phyloP scores from a whole-genome alignment of 2,797 vertebrate genomes.

The Premnoplex brunnescens region DNA sequence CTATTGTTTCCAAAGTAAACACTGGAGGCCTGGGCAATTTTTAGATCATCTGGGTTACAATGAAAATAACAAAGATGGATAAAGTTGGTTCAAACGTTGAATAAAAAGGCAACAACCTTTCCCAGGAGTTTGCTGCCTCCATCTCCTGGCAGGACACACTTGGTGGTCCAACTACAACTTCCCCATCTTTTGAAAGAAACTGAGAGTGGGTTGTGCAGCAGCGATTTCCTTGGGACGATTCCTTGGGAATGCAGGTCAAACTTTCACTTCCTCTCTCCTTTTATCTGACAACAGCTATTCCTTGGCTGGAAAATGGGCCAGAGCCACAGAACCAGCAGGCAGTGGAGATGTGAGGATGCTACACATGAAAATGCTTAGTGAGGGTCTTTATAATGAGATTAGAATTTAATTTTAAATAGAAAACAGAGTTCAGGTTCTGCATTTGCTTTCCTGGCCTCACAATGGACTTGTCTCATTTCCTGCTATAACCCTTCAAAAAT shows the following conservation, averaged over 20 bases:
- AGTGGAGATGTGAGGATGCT: not conserved
- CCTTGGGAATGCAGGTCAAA: not conserved
- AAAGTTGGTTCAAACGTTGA: not conserved
- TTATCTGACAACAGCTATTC: not conserved
- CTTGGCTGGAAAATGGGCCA: not conserved
- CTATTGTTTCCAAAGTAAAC: constrained; percentile 55
- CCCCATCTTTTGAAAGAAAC: not conserved
- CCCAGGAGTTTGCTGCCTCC: not conserved
- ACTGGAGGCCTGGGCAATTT: constrained; percentile 4
- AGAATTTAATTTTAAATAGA: not conserved
- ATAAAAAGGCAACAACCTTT: not conserved
- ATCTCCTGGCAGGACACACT: not conserved
- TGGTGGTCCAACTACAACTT: not conserved
- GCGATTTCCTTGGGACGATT: not conserved
- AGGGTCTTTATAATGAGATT: not conserved
- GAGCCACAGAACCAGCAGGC: not conserved
- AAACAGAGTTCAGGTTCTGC: not conserved
- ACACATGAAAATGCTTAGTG: not conserved
- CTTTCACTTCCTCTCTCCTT: not conserved
- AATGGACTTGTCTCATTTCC: not conserved
- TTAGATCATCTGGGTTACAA: not conserved
- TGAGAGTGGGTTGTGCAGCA: fast-evolving
- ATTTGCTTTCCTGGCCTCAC: not conserved
- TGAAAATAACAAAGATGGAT: not conserved
- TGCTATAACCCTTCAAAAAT: not conserved